phyloP scores from a whole-genome alignment of 2,797 vertebrate species.

The Dendrocincla tyrannina region DNA sequence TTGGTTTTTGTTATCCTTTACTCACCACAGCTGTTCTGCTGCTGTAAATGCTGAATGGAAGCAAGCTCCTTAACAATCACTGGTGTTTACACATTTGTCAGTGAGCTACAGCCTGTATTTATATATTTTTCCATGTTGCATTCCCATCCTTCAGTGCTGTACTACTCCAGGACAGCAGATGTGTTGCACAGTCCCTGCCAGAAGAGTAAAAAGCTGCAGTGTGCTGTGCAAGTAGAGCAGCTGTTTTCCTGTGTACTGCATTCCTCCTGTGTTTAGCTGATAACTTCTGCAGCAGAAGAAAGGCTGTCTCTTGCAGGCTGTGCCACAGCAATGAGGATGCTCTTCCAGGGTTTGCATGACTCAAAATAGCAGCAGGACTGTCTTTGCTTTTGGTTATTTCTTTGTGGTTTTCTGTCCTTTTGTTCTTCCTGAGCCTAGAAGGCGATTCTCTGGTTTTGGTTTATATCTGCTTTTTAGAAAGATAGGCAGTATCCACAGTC shows the following conservation, averaged over 20 bases:
- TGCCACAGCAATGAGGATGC: neutral
- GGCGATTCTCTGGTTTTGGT: neutral
- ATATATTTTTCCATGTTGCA: neutral
- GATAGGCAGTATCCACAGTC: neutral
- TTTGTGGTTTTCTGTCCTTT: neutral
- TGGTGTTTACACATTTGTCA: neutral
- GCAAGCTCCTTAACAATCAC: neutral
- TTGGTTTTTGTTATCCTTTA: neutral
- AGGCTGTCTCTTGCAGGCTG: neutral
- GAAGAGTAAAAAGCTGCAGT: neutral
- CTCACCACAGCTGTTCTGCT: neutral
- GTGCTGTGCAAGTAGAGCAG: neutral
- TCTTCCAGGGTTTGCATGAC: neutral
- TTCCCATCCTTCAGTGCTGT: neutral
- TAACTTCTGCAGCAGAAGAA: neutral
- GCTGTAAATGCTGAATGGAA: neutral
- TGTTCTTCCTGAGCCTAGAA: neutral
- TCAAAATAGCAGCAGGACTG: neutral
- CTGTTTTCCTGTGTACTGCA: neutral
- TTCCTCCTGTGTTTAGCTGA: neutral
- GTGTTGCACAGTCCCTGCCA: neutral
- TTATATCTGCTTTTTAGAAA: neutral
- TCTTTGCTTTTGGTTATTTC: neutral
- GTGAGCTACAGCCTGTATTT: neutral
- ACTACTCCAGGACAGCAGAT: neutral